A percentile compares a stretch with the other conserved stretches of the same genome.
These are phyloP conservation scores for Peromyscus aztecus DNA, from an alignment of 2,797 vertebrate genomes.

Conservation along the genomic window DNA sequence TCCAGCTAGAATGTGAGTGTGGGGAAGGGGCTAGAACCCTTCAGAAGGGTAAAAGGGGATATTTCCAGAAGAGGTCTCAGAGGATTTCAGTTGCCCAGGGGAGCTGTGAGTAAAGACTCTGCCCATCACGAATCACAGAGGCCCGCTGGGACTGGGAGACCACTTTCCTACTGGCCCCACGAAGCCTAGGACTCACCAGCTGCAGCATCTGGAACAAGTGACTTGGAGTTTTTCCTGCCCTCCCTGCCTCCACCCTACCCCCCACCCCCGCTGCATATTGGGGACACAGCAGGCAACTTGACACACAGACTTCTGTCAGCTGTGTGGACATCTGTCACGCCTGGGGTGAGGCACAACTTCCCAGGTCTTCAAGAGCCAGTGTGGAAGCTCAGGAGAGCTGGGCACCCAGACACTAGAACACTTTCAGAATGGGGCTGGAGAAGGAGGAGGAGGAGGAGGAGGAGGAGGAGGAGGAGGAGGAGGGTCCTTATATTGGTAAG, in stretches of 20 bases:
- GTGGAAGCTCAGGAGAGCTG: background rate
- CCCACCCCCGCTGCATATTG: background rate
- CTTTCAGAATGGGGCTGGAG: background rate
- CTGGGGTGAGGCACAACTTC: background rate
- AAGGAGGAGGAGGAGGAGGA: no score
- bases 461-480: no score
- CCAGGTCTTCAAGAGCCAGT: background rate
- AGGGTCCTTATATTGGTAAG: background rate
- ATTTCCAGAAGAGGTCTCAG: constrained; percentile 29
- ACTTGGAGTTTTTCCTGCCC: background rate
- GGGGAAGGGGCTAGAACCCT: background rate
- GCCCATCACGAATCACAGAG: background rate
- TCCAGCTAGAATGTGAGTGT: background rate
- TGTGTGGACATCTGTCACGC: background rate
- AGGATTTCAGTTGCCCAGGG: background rate
- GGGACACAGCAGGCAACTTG: background rate
- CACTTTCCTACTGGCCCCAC: constrained; percentile 21
- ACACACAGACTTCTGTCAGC: constrained; percentile 3
- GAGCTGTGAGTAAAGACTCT: background rate
- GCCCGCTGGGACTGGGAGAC: background rate
- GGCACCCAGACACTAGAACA: background rate
- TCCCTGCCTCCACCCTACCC: background rate
- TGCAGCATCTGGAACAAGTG: constrained; percentile 65
- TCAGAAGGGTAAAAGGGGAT: background rate
- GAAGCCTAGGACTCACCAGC: constrained; percentile 4